A percentile compares a stretch with the other conserved stretches of the same genome.
phyloP scores from a whole-genome alignment of 2,888 invertebrate species.

The Orthonychiurus folsomi region DNA sequence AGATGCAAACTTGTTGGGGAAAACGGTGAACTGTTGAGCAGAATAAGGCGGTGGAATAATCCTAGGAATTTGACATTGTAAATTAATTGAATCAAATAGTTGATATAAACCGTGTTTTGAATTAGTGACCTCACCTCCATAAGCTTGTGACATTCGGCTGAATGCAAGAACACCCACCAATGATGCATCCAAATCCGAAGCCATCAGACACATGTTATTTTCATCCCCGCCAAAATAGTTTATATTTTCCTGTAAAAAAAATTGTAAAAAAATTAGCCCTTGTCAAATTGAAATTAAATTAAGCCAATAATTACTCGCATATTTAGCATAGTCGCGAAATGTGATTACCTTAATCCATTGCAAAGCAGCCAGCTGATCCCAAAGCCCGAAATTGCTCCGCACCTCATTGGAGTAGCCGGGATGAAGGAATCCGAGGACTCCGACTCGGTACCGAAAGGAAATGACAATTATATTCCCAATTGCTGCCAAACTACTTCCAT shows the following conservation, averaged over 20 bases:
- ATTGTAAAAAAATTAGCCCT: neutral
- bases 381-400: conserved; percentile 37
- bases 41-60: conserved; percentile 36
- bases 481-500: conserved; percentile 35
- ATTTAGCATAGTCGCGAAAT: no score
- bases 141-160: conserved; percentile 37
- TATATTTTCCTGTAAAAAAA: conserved; percentile 31
- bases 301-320: no score
- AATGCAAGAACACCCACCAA: conserved; percentile 35
- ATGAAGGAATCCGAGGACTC: conserved; percentile 35
- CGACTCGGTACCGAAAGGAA: conserved; percentile 34
- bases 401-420: conserved; percentile 32
- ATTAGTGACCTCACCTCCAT: conserved; percentile 25
- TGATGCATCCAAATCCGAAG: conserved; percentile 36
- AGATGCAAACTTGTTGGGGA: conserved; percentile 36
- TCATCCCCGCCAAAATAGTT: conserved; percentile 38
- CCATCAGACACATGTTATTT: conserved; percentile 32
- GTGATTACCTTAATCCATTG: conserved; percentile 37
- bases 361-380: conserved; percentile 38
- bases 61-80: no score
- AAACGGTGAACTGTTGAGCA: conserved; percentile 39
- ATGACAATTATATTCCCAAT: conserved; percentile 39
- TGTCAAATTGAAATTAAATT: no score
- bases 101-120: neutral
- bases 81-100: no score